phyloP scores from a whole-genome alignment of 2,113 vertebrate species.

The Hemibagrus wyckioides region DNA sequence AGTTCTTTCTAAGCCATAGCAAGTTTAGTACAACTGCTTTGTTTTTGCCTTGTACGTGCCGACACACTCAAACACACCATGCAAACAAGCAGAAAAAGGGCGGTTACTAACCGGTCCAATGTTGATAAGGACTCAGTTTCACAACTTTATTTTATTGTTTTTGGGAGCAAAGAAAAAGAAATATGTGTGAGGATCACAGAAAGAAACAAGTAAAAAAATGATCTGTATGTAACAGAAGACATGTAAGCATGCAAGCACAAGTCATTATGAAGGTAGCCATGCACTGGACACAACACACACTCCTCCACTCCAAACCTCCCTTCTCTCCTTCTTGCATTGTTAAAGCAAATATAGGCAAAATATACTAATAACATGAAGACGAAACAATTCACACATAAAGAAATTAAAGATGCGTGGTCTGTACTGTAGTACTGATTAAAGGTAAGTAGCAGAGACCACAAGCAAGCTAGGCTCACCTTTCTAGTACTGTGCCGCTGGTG shows the following conservation, averaged over 20 bases:
- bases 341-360: constrained; percentile 15
- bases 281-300: constrained; percentile 63
- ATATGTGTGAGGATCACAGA: constrained; percentile 87
- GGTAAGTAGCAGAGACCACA: not conserved
- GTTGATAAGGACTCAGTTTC: constrained; percentile 99
- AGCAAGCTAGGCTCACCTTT: constrained; percentile 80
- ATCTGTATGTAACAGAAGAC: constrained; percentile 74
- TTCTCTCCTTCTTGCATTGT: constrained; percentile 8
- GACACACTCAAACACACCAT: constrained; percentile 67
- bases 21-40: constrained; percentile 46
- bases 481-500: constrained; percentile 86
- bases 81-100: constrained; percentile 83
- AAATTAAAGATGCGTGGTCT: not conserved
- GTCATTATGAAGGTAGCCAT: constrained; percentile 71
- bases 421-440: not conserved
- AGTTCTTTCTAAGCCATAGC: constrained; percentile 31
- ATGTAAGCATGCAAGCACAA: constrained; percentile 73
- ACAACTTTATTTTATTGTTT: constrained; percentile 87
- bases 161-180: constrained; percentile 81
- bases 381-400: not conserved
- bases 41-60: constrained; percentile 54
- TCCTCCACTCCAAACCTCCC: constrained; percentile 25
- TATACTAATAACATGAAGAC: constrained; percentile 15
- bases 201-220: constrained; percentile 85
- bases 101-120: constrained; percentile 99